Conservation (phyloP, 2,113 vertebrate genomes). For the Oreochromis tanganicae region DNA sequence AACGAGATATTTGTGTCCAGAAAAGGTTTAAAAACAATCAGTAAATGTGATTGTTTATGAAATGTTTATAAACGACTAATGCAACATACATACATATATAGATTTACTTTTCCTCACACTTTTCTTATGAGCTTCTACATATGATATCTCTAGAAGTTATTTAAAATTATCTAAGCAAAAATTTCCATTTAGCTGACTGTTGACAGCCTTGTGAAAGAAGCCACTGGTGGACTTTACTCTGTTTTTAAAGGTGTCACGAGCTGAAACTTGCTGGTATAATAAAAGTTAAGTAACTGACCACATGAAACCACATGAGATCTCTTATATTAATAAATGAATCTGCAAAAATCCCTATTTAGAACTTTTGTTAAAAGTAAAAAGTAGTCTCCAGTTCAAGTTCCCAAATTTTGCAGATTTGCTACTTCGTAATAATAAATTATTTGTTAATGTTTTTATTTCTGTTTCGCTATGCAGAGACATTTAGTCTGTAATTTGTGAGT, state of each 20-base stretch:
- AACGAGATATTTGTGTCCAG: no score
- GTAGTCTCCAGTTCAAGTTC: neutral
- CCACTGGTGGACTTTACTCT: neutral
- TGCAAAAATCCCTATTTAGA: neutral
- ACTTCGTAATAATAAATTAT: fast-evolving
- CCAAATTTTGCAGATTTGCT: neutral
- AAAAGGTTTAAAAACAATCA: neutral
- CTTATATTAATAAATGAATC: neutral
- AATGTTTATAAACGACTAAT: fast-evolving
- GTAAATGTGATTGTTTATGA: neutral
- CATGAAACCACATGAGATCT: fast-evolving
- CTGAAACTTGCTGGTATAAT: neutral
- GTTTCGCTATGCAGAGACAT: neutral
- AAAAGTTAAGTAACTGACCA: neutral
- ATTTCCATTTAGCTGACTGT: neutral
- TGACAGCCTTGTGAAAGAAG: neutral
- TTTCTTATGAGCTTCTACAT: neutral
- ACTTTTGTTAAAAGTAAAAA: neutral
- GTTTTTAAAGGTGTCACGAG: neutral
- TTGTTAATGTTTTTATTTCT: neutral
- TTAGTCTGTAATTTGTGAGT: neutral
- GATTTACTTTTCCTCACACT: neutral
- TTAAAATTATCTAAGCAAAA: neutral
- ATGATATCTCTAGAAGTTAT: neutral
- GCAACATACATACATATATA: fast-evolving